Evolutionary conservation across 2,888 invertebrate species (phyloP), one percentile per base, ranked within the genome.

Genomic region (Catocala fraxini): DNA sequence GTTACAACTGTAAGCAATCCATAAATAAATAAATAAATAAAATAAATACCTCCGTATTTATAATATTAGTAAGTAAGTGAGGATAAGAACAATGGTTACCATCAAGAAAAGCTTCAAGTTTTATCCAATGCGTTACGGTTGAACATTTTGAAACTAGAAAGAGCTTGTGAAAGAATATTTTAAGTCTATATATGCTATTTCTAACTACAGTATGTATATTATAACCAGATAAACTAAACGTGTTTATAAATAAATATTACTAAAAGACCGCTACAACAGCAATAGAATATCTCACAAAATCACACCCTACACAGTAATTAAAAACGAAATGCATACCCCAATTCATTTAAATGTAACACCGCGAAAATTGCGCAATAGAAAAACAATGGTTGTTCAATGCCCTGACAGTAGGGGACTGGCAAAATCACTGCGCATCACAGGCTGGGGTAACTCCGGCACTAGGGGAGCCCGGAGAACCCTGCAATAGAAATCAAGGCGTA

Each of bases 321-420:
- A 71, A 74, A 77, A 41, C 55, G 71, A 65, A 53, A 77, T 56
- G 49, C 61, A 63, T 63, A 67, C 78, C 72, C 59, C 65, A 51
- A 71, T 77, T 64, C 63, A 59, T 71, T 72, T 75, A 77, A 75
- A 70, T 75, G 75, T 77, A 62, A 68, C 63, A 70, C 70, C 75
- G 65, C 75, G 78, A 59, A 55, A 59, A 72, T 75, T 65, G 75
- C 64, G 68, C 73, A 75, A 77, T 77, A 78, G 77, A 77, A 80
- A 73, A 72, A 75, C 65, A 70, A 64, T 65, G 69, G 61, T 52
- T 53, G 66, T 70, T 51, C 48, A 63, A 46, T 33, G 53, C 51
- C 56, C 51, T 48, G 10, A 9, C 11, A 45, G 13, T 11, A 45
- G 54, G 49, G 63, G 57, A 9, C 34, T 59, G 53, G 63, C 66